A percentile compares a stretch with the other conserved stretches of the same genome.
phyloP scores from a whole-genome alignment of 2,113 vertebrate species.

The Stegastes partitus region DNA sequence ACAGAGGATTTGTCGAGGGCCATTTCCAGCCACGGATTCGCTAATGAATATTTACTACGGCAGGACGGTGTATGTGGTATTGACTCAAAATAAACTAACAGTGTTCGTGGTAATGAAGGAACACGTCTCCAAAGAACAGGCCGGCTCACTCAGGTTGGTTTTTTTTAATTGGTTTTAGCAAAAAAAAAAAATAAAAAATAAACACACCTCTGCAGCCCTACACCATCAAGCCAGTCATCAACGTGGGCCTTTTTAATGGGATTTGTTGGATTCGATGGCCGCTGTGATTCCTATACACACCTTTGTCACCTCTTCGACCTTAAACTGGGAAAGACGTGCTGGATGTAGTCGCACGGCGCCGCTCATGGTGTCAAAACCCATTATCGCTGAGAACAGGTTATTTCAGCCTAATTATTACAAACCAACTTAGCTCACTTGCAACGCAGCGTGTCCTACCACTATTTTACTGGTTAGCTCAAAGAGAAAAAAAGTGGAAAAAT shows the following conservation, averaged over 20 bases:
- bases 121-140: constrained; percentile 11
- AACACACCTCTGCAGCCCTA: constrained; percentile 9
- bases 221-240: not conserved
- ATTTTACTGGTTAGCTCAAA: constrained; percentile 4
- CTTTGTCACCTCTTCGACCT: not conserved
- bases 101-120: constrained; percentile 16
- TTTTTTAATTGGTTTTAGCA: constrained; percentile 15
- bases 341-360: not conserved
- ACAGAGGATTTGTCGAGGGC: not conserved
- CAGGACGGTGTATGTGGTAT: not conserved
- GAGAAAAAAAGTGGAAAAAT: not conserved
- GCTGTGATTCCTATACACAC: not conserved
- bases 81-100: constrained; percentile 36
- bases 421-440: not conserved
- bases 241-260: constrained; percentile 2
- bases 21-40: constrained; percentile 14
- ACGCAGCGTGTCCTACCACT: not conserved
- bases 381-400: not conserved
- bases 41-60: constrained; percentile 18
- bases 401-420: constrained; percentile 13
- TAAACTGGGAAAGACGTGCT: not conserved
- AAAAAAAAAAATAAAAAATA: not conserved
- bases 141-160: not conserved
- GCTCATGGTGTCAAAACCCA: constrained; percentile 18
- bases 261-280: constrained; percentile 11